Evolutionary conservation across 92 coral and sea anemone species (phyloP).

Genomic region (Phenganax subtilis): DNA sequence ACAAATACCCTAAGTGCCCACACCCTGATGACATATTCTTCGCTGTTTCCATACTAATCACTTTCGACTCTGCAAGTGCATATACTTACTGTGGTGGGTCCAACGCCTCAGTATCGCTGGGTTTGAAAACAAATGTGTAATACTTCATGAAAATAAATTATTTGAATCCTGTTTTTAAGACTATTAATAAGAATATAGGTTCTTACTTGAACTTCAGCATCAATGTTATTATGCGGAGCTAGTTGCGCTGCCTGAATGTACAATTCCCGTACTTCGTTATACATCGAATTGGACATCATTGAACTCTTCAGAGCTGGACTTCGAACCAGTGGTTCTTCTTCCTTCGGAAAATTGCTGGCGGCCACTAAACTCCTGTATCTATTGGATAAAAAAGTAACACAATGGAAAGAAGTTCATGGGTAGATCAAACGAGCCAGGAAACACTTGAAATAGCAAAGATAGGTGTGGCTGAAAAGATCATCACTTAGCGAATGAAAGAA

Average conservation of each 20-base stretch:
- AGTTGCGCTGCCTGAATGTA: conserved; percentile 91
- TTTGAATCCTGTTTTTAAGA: background rate
- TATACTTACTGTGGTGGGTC: too few relatives aligned
- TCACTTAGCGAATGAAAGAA: too few relatives aligned
- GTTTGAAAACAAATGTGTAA: too few relatives aligned
- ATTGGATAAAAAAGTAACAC: background rate
- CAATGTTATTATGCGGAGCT: conserved; percentile 81
- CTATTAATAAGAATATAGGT: too few relatives aligned
- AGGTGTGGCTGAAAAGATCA: too few relatives aligned
- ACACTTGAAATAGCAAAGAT: background rate
- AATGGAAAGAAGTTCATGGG: background rate
- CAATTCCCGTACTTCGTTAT: conserved; percentile 80
- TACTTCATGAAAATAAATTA: background rate
- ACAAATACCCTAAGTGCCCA: too few relatives aligned
- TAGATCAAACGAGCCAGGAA: background rate
- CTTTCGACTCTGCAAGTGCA: too few relatives aligned
- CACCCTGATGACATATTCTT: too few relatives aligned
- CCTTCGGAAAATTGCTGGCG: conserved; percentile 33
- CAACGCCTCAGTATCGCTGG: too few relatives aligned
- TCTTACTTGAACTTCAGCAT: conserved; percentile 79
- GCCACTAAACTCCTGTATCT: conserved; percentile 78
- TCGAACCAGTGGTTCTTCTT: conserved; percentile 52
- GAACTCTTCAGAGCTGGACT: conserved; percentile 64
- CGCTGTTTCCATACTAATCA: too few relatives aligned
- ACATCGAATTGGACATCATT: conserved; percentile 92